phyloP scores from a whole-genome alignment of 2,888 invertebrate genomes.

The Proisotoma minuta region DNA sequence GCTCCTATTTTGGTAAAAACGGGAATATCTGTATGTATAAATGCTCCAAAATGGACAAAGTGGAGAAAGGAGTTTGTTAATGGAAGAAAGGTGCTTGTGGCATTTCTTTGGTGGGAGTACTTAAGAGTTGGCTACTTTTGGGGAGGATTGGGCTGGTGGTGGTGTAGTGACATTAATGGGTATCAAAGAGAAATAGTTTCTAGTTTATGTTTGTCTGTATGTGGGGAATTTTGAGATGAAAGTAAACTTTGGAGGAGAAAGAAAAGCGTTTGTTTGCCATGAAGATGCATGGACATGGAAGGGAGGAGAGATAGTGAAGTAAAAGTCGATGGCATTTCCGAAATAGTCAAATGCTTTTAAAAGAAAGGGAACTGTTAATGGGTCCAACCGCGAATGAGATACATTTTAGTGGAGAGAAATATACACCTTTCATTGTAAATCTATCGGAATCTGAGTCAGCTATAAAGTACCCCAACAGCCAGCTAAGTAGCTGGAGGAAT shows the following conservation, averaged over 20 bases:
- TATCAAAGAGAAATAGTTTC: slow-evolving; percentile 9
- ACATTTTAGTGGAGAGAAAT: slow-evolving; percentile 21
- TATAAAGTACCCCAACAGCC: too few relatives aligned
- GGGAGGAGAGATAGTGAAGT: slow-evolving; percentile 23
- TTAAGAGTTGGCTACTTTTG: not conserved
- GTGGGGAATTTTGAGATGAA: slow-evolving; percentile 16
- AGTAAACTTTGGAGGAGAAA: slow-evolving; percentile 8
- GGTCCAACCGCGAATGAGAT: slow-evolving; percentile 36
- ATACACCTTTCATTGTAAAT: slow-evolving; percentile 42
- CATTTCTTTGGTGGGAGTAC: not conserved
- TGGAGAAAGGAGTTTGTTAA: slow-evolving; percentile 6
- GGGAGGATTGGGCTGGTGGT: not conserved
- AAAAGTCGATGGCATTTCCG: slow-evolving; percentile 47
- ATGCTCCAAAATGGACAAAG: too few relatives aligned
- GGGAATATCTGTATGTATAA: too few relatives aligned
- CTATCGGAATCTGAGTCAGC: slow-evolving; percentile 38
- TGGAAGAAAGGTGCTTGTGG: slow-evolving; percentile 13
- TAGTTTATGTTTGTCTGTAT: slow-evolving; percentile 14
- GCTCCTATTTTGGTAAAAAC: too few relatives aligned
- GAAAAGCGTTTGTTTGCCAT: not conserved
- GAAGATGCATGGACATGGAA: slow-evolving; percentile 11
- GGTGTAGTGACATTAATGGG: slow-evolving; percentile 18
- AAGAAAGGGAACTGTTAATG: slow-evolving; percentile 47
- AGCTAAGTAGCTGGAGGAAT: slow-evolving; percentile 13
- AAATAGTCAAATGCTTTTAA: slow-evolving; percentile 49